These are phyloP conservation scores for Eledone cirrhosa DNA, from an alignment of 2,888 invertebrate genomes.

Conservation along the genomic window DNA sequence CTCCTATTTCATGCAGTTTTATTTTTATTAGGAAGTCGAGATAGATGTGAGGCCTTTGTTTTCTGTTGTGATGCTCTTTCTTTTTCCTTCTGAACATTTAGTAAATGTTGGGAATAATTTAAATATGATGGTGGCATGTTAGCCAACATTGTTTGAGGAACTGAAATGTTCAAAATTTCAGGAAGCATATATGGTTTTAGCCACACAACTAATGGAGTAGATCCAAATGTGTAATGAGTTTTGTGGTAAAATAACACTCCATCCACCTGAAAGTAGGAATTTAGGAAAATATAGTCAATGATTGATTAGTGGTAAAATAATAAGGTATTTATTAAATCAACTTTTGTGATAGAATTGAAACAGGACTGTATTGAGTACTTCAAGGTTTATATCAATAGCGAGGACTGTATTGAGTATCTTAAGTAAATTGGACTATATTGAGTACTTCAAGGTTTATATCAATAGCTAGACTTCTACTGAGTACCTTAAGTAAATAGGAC, in stretches of 20 bases:
- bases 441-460: too few relatives aligned
- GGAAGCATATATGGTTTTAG: conserved; percentile 87
- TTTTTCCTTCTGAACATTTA: conserved; percentile 36
- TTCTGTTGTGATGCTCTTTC: too few relatives aligned
- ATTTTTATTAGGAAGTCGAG: not conserved
- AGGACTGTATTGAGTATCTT: too few relatives aligned
- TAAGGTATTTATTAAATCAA: too few relatives aligned
- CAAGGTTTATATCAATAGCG: too few relatives aligned
- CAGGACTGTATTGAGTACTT: too few relatives aligned
- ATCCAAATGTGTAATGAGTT: conserved; percentile 80
- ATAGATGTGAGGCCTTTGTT: not conserved
- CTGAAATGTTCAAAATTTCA: conserved; percentile 75
- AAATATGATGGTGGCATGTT: conserved; percentile 51
- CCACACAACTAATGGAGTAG: conserved; percentile 91
- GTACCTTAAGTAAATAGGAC: too few relatives aligned
- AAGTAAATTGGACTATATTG: too few relatives aligned
- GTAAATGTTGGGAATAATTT: conserved; percentile 51
- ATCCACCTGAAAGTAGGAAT: conserved; percentile 72
- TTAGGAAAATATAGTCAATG: too few relatives aligned
- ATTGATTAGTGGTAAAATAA: too few relatives aligned
- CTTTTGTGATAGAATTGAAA: too few relatives aligned
- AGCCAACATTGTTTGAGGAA: conserved; percentile 53
- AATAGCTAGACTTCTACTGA: too few relatives aligned
- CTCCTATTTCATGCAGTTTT: conserved; percentile 15
- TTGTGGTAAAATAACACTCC: conserved; percentile 93